Base-by-base conservation (phyloP, 2,113 vertebrate genomes). In the Sminthopsis crassicaudata region DNA sequence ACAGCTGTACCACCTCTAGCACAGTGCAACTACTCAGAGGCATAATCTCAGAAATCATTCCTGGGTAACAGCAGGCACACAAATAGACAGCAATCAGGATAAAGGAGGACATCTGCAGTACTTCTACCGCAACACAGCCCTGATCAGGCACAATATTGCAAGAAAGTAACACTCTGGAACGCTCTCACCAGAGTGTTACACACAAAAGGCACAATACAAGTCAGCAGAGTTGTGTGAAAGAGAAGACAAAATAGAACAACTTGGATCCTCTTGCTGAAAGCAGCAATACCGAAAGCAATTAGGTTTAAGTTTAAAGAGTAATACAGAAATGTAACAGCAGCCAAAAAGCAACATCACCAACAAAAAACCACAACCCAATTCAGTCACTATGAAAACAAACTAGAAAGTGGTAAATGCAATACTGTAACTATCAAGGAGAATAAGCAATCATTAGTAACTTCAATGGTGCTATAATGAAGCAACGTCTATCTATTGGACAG, bases 381-480 rank as follows among this genome's bases (percentile, higher is more conserved):
- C 50, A 0, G 90, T 16, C 92, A 22, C 42, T 12, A 0, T 9
- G 0, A 48, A 52, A n/a, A 7, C 30, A 1, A 52, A 12, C 76
- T 8, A 24, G 60, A 25, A 0, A 46, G 94, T 24, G 76, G 3
- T 22, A 36, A 42, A 26, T 42, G 92, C 53, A 46, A 14, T 46
- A 54, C 0, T 0, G 8, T 0, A 0, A 12, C 4, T 92, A 42
- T 60, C 22, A 93, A 26, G 30, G 11, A 0, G 16, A 22, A 48
- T 19, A 0, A 2, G 25, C 10, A 3, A 3, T 3, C 25, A 22
- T 26, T 46, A 26, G 91, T 52, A 10, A 0, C 51, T 0, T 2
- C 0, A 0, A 46, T 3, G 0, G 57, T 2, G 14, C 7, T 52
- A 27, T 8, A 2, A n/a, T 0, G 89, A n/a, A 1, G 0, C 27